Evolutionary conservation across 2,888 invertebrate species (phyloP), one percentile per base, ranked within the genome.

Genomic region (Griposia aprilina): DNA sequence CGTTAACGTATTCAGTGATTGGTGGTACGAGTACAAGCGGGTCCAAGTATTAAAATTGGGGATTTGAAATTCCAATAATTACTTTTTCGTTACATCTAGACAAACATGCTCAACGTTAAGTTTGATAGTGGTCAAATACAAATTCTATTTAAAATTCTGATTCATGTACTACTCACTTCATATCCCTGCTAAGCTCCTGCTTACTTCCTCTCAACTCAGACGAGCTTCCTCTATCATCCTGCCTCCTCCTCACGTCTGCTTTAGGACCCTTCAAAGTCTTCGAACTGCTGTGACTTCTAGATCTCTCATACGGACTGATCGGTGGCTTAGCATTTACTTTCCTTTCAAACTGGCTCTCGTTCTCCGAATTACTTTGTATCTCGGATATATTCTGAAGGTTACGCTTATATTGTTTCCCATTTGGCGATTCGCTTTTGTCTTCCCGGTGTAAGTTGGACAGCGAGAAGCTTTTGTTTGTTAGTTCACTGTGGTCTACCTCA

Each of bases 311-410:
- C 0, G 97, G 97, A 85, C 94, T 97, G 82, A 96, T 95, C 0
- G 97, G 97, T 0, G 96, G 96, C 84, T 96, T 97, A 55, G 92
- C 55, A 57, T 85, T 82, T 15, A 85, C 87, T 52, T 92, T 94
- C 81, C 93, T 92, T 73, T 93, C 93, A 75, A 96, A 89, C 62
- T 95, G 94, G 80, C 95, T 96, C 68, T 96, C 97, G 0, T 91
- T 94, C 70, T 96, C 97, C 0, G 96, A 96, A 83, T 96, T 96
- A 84, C 95, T 95, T 69, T 95, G 94, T 23, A 95, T 95, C 88
- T 97, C 97, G 0, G 97, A 97, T 76, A 97, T 97, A 80, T 97
- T 97, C 85, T 97, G 97, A 8, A 97, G 94, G 85, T 97, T 97
- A 48, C 97, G 92, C 83, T 95, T 96, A 76, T 96, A 95, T 26